Evolutionary conservation across 2,888 invertebrate genomes (phyloP), one percentile per base, ranked within the genome.

Genomic region (Temnothorax ravouxi): DNA sequence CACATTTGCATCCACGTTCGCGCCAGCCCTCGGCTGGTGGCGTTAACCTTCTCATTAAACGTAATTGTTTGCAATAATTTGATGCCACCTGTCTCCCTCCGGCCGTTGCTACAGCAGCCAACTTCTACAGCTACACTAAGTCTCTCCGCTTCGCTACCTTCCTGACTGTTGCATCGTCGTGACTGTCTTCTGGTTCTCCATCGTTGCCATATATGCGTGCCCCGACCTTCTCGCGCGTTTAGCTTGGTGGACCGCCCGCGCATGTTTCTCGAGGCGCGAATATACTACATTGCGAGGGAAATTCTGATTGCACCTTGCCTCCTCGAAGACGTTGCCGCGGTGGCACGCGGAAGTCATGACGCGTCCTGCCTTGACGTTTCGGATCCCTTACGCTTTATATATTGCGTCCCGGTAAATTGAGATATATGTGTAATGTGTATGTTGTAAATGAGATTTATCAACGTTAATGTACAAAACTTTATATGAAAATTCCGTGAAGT

Each of bases 11-110:
- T 93, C 91, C 88, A 85, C 88, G 88, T 90, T 91, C 90, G 85
- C 90, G 84, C 90, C 84, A 88, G 86, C 84, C 87, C 87, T 83
- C 88, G 89, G 88, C 90, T 88, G 88, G 90, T 87, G 88, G 92
- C 92, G 92, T 93, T 93, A 93, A 93, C 93, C 92, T 92, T 93
- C 93, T 93, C 93, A 93, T 93, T 93, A 93, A 93, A 93, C 92
- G 93, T 93, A 93, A 93, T 93, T 93, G 93, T 93, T 93, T 93
- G 92, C 93, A 93, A 93, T 93, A 93, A 93, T 93, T 93, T 93
- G 93, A 93, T 93, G 92, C 92, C 91, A 92, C 91, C 93, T 92
- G 92, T 90, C 89, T 89, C 82, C 86, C 87, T 83, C 84, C 84
- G 54, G 67, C 85, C 83, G 75, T 88, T 84, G 84, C 88, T 84